Percentiles rank a stretch among this genome's conserved stretches.
These are phyloP conservation scores for Plutomurus gul DNA, from an alignment of 1,140 invertebrate genomes.

Conservation along the genomic window DNA sequence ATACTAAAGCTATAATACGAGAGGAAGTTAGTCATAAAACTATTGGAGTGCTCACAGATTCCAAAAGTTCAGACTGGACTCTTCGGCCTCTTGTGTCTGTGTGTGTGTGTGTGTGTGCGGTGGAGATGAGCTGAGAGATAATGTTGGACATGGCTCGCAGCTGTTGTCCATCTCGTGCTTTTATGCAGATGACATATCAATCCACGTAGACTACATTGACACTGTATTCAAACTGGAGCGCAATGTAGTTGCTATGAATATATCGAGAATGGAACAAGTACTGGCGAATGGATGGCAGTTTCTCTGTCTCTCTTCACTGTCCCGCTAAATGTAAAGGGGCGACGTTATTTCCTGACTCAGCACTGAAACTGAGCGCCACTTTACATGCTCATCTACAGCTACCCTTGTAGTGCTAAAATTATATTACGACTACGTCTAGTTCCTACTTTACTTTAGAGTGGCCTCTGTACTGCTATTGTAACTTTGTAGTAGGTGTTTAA, in stretches of 20 bases:
- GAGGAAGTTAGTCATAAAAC: background rate
- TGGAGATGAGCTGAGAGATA: slow-evolving; percentile 3
- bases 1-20: background rate
- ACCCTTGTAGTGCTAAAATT: background rate
- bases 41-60: background rate
- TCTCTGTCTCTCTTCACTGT: background rate
- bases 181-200: background rate
- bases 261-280: no score
- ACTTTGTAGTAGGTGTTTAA: no score
- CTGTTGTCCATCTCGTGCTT: slow-evolving; percentile 28
- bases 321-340: background rate
- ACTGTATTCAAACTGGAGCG: no score
- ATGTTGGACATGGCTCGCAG: slow-evolving; percentile 36
- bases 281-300: background rate
- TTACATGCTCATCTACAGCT: no score
- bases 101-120: background rate
- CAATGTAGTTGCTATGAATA: no score
- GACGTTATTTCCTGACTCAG: background rate
- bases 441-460: no score
- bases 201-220: background rate
- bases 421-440: background rate
- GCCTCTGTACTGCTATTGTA: no score
- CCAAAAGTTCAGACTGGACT: background rate
- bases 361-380: background rate
- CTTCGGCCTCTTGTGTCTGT: background rate